Conservation (phyloP, 2,888 invertebrate genomes). For the Kuschelorhynchus macadamiae region DNA sequence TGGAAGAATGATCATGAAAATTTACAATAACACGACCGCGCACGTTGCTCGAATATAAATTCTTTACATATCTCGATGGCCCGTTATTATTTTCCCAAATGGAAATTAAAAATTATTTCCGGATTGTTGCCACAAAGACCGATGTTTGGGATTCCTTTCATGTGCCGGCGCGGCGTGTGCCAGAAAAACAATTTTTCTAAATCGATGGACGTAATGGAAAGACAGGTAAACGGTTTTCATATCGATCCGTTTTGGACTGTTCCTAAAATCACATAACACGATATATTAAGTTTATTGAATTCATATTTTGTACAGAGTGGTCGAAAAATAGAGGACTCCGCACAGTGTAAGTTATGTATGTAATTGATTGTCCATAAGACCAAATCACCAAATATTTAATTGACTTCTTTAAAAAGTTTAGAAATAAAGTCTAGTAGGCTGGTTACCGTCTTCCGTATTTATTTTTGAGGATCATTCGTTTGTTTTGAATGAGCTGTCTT, state of each 20-base stretch:
- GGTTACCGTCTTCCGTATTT: no score
- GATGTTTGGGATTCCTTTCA: slow-evolving; percentile 40
- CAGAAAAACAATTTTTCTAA: slow-evolving; percentile 25
- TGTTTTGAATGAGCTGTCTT: no score
- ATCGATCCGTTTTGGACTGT: neutral
- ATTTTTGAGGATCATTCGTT: no score
- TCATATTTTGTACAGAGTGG: no score
- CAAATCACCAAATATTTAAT: no score
- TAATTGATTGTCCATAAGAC: no score
- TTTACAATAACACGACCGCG: slow-evolving; percentile 64
- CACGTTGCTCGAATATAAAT: slow-evolving; percentile 64
- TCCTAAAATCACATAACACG: neutral
- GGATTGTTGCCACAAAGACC: slow-evolving; percentile 59
- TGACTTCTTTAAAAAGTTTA: no score
- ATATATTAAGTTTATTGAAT: slow-evolving; percentile 1
- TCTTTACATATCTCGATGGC: slow-evolving; percentile 63
- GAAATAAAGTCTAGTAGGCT: no score
- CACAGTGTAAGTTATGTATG: no score
- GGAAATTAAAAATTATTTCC: slow-evolving; percentile 68
- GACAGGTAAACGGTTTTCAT: neutral
- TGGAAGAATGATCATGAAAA: slow-evolving; percentile 66
- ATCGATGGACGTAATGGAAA: slow-evolving; percentile 20
- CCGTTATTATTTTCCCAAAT: slow-evolving; percentile 66
- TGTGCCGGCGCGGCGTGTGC: slow-evolving; percentile 12
- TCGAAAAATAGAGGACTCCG: no score